A percentile compares a stretch with the other conserved stretches of the same genome.
These are phyloP conservation scores for Hormaphis cornu DNA, from an alignment of 1,140 invertebrate species.

Conservation along the genomic window DNA sequence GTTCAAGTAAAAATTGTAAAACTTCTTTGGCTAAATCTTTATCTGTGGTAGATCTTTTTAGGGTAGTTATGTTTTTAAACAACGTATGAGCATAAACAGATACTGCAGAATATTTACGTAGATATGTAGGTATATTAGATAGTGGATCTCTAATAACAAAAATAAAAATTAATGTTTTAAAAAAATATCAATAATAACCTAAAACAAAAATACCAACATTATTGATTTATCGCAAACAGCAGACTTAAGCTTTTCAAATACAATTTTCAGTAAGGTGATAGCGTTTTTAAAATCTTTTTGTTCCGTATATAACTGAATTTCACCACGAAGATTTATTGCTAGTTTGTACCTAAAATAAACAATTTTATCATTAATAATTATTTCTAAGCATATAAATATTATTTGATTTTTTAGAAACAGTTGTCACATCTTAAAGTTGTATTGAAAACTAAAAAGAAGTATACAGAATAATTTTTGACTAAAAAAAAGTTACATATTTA, in stretches of 20 bases:
- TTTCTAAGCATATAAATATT: no score
- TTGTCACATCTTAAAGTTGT: no score
- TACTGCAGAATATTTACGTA: constrained; percentile 11
- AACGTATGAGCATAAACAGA: constrained; percentile 11
- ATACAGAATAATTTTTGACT: no score
- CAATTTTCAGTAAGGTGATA: neutral
- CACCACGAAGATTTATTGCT: neutral
- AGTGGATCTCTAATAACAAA: neutral
- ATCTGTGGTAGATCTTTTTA: neutral
- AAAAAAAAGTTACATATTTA: no score
- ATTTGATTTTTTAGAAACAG: no score
- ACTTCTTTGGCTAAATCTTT: constrained; percentile 1
- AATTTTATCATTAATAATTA: no score
- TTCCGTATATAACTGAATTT: neutral
- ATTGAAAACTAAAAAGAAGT: no score
- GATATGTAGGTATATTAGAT: neutral
- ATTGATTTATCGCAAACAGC: neutral
- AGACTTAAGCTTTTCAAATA: constrained; percentile 2
- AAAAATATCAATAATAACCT: neutral
- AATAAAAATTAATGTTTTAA: neutral
- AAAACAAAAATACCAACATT: neutral
- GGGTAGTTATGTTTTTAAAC: constrained; percentile 4
- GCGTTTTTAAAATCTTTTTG: constrained; percentile 8
- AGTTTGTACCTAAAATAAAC: constrained; percentile 7
- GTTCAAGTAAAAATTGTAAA: neutral